These are phyloP conservation scores for Neomonachus schauinslandi DNA, from an alignment of 2,113 vertebrate genomes.

Conservation along the genomic window DNA sequence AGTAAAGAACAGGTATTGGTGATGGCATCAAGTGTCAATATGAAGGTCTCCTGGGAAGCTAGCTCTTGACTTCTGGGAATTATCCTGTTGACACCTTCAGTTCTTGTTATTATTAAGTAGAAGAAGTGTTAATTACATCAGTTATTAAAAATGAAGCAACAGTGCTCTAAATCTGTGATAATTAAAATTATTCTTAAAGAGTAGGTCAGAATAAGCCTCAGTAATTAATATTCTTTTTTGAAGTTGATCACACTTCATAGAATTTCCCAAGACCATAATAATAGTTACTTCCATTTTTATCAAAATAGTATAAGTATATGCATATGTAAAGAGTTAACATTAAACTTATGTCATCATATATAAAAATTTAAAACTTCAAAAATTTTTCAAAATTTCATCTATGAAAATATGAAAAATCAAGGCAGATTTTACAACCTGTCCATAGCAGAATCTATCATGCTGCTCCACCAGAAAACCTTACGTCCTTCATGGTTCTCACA, in stretches of 20 bases:
- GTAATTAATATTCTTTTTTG: conserved; percentile 52
- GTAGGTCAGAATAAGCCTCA: conserved; percentile 22
- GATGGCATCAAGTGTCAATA: neutral
- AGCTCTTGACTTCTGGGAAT: neutral
- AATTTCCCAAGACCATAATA: conserved; percentile 25
- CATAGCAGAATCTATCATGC: neutral
- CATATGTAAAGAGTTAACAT: neutral
- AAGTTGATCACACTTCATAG: conserved; percentile 9
- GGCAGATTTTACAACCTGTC: neutral
- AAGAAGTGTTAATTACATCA: conserved; percentile 7
- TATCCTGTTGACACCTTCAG: conserved; percentile 5
- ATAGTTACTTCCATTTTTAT: conserved; percentile 1
- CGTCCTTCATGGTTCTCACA: neutral
- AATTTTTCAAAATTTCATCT: neutral
- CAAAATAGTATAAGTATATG: neutral
- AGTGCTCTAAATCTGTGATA: neutral
- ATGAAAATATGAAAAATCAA: conserved; percentile 21
- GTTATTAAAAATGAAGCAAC: conserved; percentile 53
- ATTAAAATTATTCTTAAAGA: conserved; percentile 43
- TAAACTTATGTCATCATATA: neutral
- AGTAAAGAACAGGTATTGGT: neutral
- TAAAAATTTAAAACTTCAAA: neutral
- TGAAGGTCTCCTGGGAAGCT: neutral
- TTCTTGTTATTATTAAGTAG: neutral
- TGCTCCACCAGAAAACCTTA: neutral